These are phyloP conservation scores for Atlantisia rogersi DNA, from an alignment of 2,113 vertebrate genomes.

Conservation along the genomic window DNA sequence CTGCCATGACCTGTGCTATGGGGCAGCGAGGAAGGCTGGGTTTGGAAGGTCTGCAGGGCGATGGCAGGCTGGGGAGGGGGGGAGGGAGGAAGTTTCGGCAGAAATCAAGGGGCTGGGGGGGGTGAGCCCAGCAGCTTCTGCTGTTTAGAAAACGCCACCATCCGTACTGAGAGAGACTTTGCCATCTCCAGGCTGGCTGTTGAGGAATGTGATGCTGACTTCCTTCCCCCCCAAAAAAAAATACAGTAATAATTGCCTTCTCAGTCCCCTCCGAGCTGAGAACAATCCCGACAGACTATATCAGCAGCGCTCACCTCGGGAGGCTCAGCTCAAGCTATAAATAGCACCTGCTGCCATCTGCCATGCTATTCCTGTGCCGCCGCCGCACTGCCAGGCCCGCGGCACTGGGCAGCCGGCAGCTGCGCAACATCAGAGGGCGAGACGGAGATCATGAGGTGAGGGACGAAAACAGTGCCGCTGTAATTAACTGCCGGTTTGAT, in stretches of 20 bases:
- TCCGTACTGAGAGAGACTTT: neutral
- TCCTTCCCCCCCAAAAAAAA: accelerated
- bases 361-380: constrained; percentile 61
- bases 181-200: neutral
- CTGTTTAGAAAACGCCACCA: neutral
- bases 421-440: constrained; percentile 50
- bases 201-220: neutral
- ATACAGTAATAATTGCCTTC: neutral
- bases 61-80: too few species aligned
- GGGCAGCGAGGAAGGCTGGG: neutral
- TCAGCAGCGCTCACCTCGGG: constrained; percentile 56
- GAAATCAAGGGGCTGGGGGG: neutral
- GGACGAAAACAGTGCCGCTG: constrained; percentile 40
- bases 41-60: neutral
- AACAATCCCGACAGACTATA: constrained; percentile 42
- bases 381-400: constrained; percentile 54
- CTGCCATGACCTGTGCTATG: neutral
- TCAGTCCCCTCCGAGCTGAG: constrained; percentile 33
- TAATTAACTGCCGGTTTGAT: constrained; percentile 67
- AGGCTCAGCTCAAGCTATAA: constrained; percentile 73
- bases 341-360: constrained; percentile 80
- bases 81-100: neutral
- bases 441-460: constrained; percentile 65
- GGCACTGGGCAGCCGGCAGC: constrained; percentile 51
- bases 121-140: neutral